Evolutionary conservation across 2,797 vertebrate genomes (phyloP), one percentile per base, ranked within the genome.

Genomic region (Hyperoplus lanceolatus): DNA sequence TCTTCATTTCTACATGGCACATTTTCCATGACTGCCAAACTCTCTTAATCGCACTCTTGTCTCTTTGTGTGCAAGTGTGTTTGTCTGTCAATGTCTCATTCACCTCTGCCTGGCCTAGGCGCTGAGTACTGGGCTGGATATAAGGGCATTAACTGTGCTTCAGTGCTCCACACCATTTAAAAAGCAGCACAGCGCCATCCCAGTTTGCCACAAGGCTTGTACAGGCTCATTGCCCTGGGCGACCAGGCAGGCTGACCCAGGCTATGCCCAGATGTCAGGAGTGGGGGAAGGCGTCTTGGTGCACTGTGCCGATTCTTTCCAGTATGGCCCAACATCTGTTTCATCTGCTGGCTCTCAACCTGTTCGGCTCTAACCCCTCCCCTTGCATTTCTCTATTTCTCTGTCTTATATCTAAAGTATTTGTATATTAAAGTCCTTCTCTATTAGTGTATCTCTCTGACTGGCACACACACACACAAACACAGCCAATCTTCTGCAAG

Each of bases 241-340:
- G 93, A 94, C 86, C 94, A 93, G 94, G 90, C 95, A 94, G 93
- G 93, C 93, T 94, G 93, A 96, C 96, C 96, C 96, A 94, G 95
- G 95, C 93, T 94, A 92, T 84, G 94, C 96, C 97, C 98, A 99
- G 98, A 99, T 99, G 98, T 99, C 97, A 94, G 90, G 96, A 97
- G 96, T 93, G 93, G 95, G 95, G 91, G 94, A 94, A 92, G 92
- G 95, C 94, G 84, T 96, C 95, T 95, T 96, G 95, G 94, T 97
- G 96, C 96, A 96, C 95, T 96, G 96, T 93, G 95, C 96, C 83
- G 93, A 94, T 94, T 96, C 95, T 91, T 95, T 96, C 94, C 98
- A 97, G 97, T 97, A 97, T 97, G 97, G 96, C 92, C 90, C 83
- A 96, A 98, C 98, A 99, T 98, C 97, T 98, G 97, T 95, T 96